Evolutionary conservation across 2,113 vertebrate genomes (phyloP), one percentile per base, ranked within the genome.

Genomic region (Taxidea taxus): DNA sequence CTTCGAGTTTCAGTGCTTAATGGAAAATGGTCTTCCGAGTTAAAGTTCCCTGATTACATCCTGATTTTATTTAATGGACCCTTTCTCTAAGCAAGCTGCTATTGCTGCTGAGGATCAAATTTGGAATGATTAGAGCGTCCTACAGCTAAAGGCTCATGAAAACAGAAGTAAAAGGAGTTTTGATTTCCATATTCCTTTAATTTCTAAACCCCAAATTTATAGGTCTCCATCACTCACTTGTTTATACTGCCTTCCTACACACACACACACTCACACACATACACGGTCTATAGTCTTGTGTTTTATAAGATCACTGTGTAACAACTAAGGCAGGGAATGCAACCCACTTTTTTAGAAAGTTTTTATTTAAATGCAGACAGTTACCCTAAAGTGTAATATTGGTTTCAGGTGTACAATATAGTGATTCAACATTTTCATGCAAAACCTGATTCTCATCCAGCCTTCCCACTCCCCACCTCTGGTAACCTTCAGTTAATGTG

Each of bases 381-480:
- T 44, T 75, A 72, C 13, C 23, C 27, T 75, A 75, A 25, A 75
- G 12, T 44, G 25, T 75, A 15, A 44, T 42, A 25, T 75, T 75
- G 29, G 75, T 78, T 49, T 78, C 44, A 78, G 29, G 16, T 20
- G 3, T 44, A 47, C 42, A 47, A 44, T 16, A 75, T 27, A 44
- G 39, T 44, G 72, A 44, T 75, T 74, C 42, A 16, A 44, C 42
- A 47, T 42, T 44, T 75, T 7, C 7, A 16, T 47, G 14, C 72
- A 47, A 75, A 29, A 75, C 42, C 72, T 29, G 25, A 6, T 75
- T 25, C 25, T 29, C 25, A 75, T 75, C 27, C 25, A 75, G 27
- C 3, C 0, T 13, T 13, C 25, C 13, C 25, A 29, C 6, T 27
- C 2, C 1, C 25, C 39, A 1, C 4, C 25, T 44, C 72, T 9